Conservation (phyloP, 2,113 vertebrate species). For the Rhinolophus sinicus region DNA sequence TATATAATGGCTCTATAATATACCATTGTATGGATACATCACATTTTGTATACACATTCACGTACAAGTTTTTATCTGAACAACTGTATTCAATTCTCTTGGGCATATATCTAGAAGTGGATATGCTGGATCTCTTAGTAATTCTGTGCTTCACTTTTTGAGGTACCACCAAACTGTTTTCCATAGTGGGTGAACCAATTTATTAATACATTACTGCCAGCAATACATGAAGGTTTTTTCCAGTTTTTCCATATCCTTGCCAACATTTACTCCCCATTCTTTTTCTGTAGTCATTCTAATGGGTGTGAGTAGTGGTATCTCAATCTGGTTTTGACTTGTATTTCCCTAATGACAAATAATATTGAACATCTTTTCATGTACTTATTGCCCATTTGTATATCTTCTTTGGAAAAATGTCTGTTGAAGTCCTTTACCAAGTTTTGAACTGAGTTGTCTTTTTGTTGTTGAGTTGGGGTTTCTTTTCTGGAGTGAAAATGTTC, state of each 20-base stretch:
- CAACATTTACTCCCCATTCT: background rate
- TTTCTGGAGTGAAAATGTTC: background rate
- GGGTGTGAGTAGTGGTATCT: background rate
- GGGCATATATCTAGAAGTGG: no score
- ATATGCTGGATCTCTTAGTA: no score
- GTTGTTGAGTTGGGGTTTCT: background rate
- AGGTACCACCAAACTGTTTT: no score
- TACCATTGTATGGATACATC: background rate
- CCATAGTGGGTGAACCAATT: no score
- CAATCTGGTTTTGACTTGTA: background rate
- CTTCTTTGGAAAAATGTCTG: background rate
- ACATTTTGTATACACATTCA: no score
- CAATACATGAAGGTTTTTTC: no score
- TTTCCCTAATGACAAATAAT: background rate
- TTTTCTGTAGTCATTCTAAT: background rate
- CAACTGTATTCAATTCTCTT: no score
- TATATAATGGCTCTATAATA: background rate
- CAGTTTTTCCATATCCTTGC: background rate
- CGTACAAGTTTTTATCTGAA: no score
- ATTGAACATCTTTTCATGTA: background rate
- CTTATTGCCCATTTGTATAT: background rate
- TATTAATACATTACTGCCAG: no score
- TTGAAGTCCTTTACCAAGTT: background rate
- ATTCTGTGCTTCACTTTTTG: no score
- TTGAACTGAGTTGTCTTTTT: background rate